These are phyloP conservation scores for Spongilla lacustris DNA, from an alignment of 37 sponge, comb jelly and placozoan species.

Conservation along the genomic window DNA sequence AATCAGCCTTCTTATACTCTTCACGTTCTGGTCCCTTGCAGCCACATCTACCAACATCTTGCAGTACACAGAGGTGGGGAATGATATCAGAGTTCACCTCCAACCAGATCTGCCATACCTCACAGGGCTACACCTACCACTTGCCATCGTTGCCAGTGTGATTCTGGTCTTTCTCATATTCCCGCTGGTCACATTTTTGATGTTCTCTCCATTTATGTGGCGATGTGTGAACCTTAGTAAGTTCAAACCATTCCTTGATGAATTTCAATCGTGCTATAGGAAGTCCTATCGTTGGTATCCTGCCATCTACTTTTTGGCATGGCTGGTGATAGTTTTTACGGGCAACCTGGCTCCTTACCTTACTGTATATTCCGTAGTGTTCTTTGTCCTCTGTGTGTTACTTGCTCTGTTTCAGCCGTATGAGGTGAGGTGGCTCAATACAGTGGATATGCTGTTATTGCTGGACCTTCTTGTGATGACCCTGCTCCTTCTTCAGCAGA, in stretches of 20 bases:
- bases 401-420: not conserved
- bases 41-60: constrained; percentile 5
- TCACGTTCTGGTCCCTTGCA: constrained; percentile 20
- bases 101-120: constrained; percentile 7
- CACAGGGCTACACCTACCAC: constrained; percentile 8
- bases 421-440: not conserved
- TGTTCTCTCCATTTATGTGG: not conserved
- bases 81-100: not conserved
- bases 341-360: not conserved
- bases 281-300: constrained; percentile 3
- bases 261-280: constrained; percentile 1
- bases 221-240: not conserved
- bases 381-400: not conserved
- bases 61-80: not conserved
- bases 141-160: not conserved
- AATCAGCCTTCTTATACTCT: constrained; percentile 4
- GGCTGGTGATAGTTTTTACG: not conserved
- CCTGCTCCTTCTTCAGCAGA: not conserved
- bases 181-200: not conserved
- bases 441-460: not conserved
- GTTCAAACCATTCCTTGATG: not conserved
- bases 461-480: not conserved
- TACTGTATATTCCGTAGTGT: not conserved
- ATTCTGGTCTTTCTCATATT: not conserved
- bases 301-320: not conserved